phyloP scores from a whole-genome alignment of 2,888 invertebrate species.

The Mesochorus sp. region DNA sequence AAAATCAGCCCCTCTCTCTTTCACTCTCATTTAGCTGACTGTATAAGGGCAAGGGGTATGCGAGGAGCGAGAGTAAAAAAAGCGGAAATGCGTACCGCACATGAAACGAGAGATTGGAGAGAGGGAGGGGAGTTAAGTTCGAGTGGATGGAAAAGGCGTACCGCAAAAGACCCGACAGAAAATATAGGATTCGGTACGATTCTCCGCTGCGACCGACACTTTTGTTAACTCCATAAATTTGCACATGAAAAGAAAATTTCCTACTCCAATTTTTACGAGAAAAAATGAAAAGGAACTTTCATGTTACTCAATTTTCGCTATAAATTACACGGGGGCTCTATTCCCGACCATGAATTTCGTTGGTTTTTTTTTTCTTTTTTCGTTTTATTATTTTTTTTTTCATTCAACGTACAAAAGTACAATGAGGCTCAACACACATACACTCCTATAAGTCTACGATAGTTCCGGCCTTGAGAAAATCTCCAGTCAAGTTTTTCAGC shows the following conservation, averaged over 20 bases:
- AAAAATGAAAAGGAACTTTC: constrained; percentile 7
- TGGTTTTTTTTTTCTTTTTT: too few relatives aligned
- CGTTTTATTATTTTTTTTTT: too few relatives aligned
- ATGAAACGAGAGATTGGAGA: neutral
- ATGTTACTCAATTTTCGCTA: constrained; percentile 35
- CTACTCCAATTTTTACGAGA: constrained; percentile 69
- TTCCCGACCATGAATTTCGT: neutral
- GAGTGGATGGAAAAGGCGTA: constrained; percentile 37
- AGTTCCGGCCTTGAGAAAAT: neutral
- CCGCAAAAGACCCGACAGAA: neutral
- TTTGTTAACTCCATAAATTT: constrained; percentile 76
- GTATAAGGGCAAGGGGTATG: too few relatives aligned
- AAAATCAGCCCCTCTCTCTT: too few relatives aligned
- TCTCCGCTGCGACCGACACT: constrained; percentile 61
- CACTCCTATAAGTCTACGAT: neutral
- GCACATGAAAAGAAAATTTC: constrained; percentile 74
- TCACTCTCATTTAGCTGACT: neutral
- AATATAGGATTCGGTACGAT: too few relatives aligned
- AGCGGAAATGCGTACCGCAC: too few relatives aligned
- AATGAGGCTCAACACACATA: neutral
- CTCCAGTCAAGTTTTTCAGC: neutral
- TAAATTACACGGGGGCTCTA: constrained; percentile 10
- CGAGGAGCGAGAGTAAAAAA: constrained; percentile 13
- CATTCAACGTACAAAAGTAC: neutral
- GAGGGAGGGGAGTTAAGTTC: constrained; percentile 9